A percentile compares a stretch with the other conserved stretches of the same genome.
Evolutionary conservation across 2,888 invertebrate genomes (phyloP).

Genomic region (Folsomia manolachei): DNA sequence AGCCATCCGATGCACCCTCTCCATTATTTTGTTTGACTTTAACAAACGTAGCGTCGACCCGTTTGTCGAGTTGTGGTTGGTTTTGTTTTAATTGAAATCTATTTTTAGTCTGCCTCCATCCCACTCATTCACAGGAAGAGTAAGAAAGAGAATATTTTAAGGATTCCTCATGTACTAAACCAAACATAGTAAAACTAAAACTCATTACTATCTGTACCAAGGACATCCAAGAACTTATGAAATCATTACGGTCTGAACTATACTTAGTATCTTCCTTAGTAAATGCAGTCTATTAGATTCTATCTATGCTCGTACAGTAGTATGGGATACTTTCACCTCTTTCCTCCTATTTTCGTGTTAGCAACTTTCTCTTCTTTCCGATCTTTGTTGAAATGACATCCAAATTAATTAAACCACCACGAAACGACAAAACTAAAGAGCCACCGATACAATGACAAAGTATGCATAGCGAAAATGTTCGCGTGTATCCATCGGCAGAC

Average conservation of each 20-base stretch:
- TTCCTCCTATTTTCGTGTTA: too few species aligned
- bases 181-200: neutral
- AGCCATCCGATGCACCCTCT: too few species aligned
- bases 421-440: neutral
- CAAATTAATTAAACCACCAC: neutral
- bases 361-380: neutral
- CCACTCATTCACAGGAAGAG: neutral
- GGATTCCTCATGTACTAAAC: neutral
- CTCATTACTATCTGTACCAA: too few species aligned
- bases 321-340: too few species aligned
- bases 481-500: too few species aligned
- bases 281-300: too few species aligned
- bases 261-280: too few species aligned
- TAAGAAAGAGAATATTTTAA: conserved; percentile 18
- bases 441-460: too few species aligned
- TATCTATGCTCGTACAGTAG: too few species aligned
- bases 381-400: neutral
- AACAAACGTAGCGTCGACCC: neutral
- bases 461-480: too few species aligned
- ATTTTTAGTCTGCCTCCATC: neutral
- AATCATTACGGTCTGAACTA: too few species aligned
- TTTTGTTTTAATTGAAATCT: neutral
- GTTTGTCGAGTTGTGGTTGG: neutral
- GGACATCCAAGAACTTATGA: too few species aligned
- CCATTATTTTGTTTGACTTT: neutral